Percentiles rank a stretch among this genome's conserved stretches.
Conservation (phyloP, 2,888 invertebrate genomes). For the Lithophane leautieri region DNA sequence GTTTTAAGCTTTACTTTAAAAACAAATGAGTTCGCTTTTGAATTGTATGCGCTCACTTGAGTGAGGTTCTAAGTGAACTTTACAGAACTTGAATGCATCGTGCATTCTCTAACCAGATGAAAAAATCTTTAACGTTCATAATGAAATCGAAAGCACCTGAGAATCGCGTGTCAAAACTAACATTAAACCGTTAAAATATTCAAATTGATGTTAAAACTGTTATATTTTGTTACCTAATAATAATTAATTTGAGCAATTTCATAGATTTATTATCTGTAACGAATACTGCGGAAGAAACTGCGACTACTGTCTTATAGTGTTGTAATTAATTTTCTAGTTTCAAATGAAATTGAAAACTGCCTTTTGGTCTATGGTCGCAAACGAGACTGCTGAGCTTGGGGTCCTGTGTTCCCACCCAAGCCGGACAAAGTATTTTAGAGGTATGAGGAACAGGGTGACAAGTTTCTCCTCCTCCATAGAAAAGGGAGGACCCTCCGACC, state of each 20-base stretch:
- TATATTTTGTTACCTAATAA: conserved; percentile 19
- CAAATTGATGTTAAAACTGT: conserved; percentile 43
- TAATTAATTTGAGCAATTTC: conserved; percentile 18
- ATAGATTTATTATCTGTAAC: conserved; percentile 51
- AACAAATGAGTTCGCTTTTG: too few species aligned
- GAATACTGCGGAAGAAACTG: conserved; percentile 41
- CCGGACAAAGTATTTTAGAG: too few species aligned
- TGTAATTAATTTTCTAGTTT: conserved; percentile 8
- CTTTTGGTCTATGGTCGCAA: too few species aligned
- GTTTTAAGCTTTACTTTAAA: too few species aligned
- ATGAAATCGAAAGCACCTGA: conserved; percentile 26
- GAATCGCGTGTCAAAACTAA: conserved; percentile 37
- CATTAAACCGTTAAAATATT: conserved; percentile 31
- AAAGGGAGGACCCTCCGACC: too few species aligned
- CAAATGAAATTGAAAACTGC: background rate
- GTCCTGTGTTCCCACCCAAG: too few species aligned
- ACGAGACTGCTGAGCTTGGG: too few species aligned
- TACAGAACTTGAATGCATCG: background rate
- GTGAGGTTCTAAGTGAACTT: background rate
- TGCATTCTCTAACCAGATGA: background rate
- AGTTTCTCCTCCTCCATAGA: too few species aligned
- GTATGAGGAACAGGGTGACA: too few species aligned
- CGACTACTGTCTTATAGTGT: background rate
- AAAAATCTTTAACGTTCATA: background rate
- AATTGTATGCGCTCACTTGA: background rate